Evolutionary conservation across 2,888 invertebrate genomes (phyloP), one percentile per base, ranked within the genome.

Genomic region (Alviniconcha strummeri): DNA sequence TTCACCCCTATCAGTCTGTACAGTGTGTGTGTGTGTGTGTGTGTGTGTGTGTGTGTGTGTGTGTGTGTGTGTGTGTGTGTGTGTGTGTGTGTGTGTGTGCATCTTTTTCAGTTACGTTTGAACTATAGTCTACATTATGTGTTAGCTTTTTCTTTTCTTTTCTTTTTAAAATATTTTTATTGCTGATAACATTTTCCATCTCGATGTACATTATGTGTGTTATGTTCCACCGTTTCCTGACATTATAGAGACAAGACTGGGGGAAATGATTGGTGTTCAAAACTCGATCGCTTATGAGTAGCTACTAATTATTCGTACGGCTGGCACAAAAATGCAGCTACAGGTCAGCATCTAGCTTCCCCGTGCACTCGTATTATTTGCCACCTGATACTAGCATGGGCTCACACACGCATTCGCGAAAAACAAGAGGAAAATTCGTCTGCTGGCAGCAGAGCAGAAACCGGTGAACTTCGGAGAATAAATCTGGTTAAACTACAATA

Each of bases 61-160:
- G 64, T 15, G 15, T 64, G 64, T 15, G 15, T 15, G 15, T 64
- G 9, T 15, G 11, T 13, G 11, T 64, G 64, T 15, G 15, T 64
- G 9, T 15, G 11, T 13, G 11, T 64, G 64, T 64, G 64, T 15
- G 15, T 64, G 64, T 64, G 64, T 64, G 64, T 64, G 64, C 15
- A 13, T 15, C 64, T 64, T 13, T 64, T 13, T 2, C 80, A 82
- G 85, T 8, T 90, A 91, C 82, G 83, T 91, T 0, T 87, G 86
- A 19, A 81, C 87, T 1, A 83, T 91, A 74, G 90, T 64, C 11
- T 64, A 64, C 64, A 64, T 64, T 13, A 64, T 9, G 11, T 64
- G 15, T 64, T 13, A 64, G 15, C 9, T 13, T 64, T 15, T 64
- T 9, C 9, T 13, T 9, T 64, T 9, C 9, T 64, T 9, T 13